Conservation (phyloP, 2,888 invertebrate genomes). For the Xanthorhoe designata region DNA sequence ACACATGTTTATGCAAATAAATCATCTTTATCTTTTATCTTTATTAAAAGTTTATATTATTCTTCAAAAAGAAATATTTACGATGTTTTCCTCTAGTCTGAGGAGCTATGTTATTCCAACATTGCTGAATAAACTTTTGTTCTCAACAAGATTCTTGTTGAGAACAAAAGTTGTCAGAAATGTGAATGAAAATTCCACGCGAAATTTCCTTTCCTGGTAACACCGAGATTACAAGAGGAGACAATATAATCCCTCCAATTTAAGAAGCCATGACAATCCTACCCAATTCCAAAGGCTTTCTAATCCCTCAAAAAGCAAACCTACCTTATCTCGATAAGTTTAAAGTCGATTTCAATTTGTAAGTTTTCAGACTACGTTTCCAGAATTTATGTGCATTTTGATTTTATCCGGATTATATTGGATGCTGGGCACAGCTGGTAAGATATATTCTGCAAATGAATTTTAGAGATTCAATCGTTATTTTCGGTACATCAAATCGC, state of each 20-base stretch:
- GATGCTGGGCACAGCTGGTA: slow-evolving; percentile 46
- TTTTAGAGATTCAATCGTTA: background rate
- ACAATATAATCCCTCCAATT: slow-evolving; percentile 54
- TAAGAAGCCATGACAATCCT: slow-evolving; percentile 49
- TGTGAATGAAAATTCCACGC: background rate
- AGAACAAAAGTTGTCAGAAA: too few species aligned
- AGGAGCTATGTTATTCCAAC: too few species aligned
- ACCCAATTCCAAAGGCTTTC: slow-evolving; percentile 33
- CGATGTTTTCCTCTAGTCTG: too few species aligned
- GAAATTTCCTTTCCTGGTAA: slow-evolving; percentile 35
- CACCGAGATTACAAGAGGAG: slow-evolving; percentile 44
- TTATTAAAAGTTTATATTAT: too few species aligned
- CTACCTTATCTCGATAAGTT: background rate
- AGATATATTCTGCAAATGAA: background rate
- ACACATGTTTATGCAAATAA: too few species aligned
- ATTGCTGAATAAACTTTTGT: too few species aligned
- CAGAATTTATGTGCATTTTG: slow-evolving; percentile 28
- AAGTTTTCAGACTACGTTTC: background rate
- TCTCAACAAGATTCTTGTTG: too few species aligned
- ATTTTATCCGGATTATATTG: slow-evolving; percentile 50
- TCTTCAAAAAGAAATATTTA: too few species aligned
- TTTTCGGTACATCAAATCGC: background rate
- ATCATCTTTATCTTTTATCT: too few species aligned
- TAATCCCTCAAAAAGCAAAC: background rate
- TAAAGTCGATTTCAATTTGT: background rate